Percentiles rank a stretch among this genome's conserved stretches.
These are phyloP conservation scores for Calliphora vicina DNA, from an alignment of 1,140 invertebrate genomes.

Conservation along the genomic window DNA sequence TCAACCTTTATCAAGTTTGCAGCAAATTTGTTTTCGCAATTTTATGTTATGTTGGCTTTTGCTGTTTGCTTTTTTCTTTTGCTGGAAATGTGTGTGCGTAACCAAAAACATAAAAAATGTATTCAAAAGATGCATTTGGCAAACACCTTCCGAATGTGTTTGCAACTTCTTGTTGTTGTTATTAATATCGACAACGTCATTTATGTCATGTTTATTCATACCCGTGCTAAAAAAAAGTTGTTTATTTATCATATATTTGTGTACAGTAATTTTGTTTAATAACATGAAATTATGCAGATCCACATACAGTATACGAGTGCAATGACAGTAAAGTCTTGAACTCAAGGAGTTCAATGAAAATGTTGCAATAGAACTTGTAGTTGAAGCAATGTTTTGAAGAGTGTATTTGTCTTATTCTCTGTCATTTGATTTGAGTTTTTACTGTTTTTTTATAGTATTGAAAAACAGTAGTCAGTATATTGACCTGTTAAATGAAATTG, in stretches of 20 bases:
- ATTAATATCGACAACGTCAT: neutral
- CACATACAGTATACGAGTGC: neutral
- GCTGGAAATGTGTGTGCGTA: neutral
- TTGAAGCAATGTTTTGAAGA: no score
- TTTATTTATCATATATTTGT: neutral
- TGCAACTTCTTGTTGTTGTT: neutral
- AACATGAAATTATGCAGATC: neutral
- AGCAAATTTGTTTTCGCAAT: neutral
- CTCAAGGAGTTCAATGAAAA: no score
- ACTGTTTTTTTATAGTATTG: neutral
- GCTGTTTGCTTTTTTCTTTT: neutral
- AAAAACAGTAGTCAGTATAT: neutral
- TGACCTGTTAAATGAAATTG: neutral
- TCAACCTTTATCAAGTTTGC: neutral
- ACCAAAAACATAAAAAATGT: neutral
- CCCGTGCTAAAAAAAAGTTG: neutral
- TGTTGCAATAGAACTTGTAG: no score
- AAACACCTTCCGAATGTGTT: neutral
- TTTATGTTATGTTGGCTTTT: neutral
- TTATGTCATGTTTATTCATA: neutral
- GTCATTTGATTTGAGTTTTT: neutral
- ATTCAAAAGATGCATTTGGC: neutral
- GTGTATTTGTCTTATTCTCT: no score
- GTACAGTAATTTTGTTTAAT: neutral
- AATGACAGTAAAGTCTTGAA: neutral